Percentiles rank a stretch among this genome's conserved stretches.
Evolutionary conservation across 2,113 vertebrate genomes (phyloP).

Genomic region (Synodontis membranacea): DNA sequence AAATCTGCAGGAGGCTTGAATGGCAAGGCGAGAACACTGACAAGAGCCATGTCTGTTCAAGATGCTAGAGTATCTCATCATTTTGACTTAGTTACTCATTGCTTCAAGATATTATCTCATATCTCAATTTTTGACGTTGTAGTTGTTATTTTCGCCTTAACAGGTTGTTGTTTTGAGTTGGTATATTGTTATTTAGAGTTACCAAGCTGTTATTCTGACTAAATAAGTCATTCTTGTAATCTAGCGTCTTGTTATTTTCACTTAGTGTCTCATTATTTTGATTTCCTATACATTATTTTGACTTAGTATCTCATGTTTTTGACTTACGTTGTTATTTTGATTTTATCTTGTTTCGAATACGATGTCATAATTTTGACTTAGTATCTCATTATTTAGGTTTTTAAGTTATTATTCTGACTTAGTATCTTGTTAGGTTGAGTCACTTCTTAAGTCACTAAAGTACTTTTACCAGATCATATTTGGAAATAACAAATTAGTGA

Average conservation of each 20-base stretch:
- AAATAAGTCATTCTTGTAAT: not conserved
- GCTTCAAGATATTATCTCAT: not conserved
- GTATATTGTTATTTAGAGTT: too few species aligned
- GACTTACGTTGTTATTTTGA: not conserved
- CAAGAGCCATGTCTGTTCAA: not conserved
- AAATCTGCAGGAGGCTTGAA: not conserved
- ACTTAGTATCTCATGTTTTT: not conserved
- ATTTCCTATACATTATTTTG: not conserved
- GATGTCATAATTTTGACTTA: not conserved
- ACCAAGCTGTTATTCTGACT: too few species aligned
- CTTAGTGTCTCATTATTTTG: not conserved
- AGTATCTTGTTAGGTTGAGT: not conserved
- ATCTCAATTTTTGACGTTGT: not conserved
- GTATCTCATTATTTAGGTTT: not conserved
- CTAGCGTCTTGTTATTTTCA: not conserved
- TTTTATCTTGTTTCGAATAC: not conserved
- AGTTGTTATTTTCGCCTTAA: not conserved
- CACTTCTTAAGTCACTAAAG: not conserved
- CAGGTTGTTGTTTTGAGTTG: not conserved
- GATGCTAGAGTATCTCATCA: too few species aligned
- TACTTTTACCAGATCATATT: not conserved
- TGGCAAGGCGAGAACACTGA: not conserved
- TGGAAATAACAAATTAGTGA: not conserved
- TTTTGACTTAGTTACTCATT: not conserved
- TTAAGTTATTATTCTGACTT: not conserved